Percentiles rank a stretch among this genome's conserved stretches.
phyloP scores from a whole-genome alignment of 1,140 invertebrate species.

The Chrysoperla carnea region DNA sequence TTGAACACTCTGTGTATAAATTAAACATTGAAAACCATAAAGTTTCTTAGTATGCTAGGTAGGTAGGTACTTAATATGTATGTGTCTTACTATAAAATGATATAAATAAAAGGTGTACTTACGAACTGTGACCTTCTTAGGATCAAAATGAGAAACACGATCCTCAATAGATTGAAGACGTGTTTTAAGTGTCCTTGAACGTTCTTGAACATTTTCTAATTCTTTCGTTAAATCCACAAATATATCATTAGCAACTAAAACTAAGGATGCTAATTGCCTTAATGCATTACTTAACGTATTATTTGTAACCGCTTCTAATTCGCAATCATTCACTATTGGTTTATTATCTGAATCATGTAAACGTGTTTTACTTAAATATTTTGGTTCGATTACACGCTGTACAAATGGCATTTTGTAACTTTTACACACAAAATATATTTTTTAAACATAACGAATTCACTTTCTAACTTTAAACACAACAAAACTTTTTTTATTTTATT shows the following conservation, averaged over 20 bases:
- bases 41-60: too few species aligned
- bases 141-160: slow-evolving; percentile 42
- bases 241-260: slow-evolving; percentile 56
- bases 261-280: slow-evolving; percentile 57
- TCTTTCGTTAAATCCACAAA: slow-evolving; percentile 53
- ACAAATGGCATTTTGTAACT: slow-evolving; percentile 46
- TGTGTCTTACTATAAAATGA: too few species aligned
- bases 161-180: slow-evolving; percentile 42
- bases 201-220: slow-evolving; percentile 42
- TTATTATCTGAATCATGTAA: slow-evolving; percentile 34
- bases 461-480: too few species aligned
- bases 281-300: slow-evolving; percentile 57
- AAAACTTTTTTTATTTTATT: too few species aligned
- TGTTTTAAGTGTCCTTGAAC: slow-evolving; percentile 38
- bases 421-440: too few species aligned
- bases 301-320: slow-evolving; percentile 57
- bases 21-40: too few species aligned
- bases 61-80: too few species aligned
- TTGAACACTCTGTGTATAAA: too few species aligned
- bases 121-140: slow-evolving; percentile 68
- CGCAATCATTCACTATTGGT: slow-evolving; percentile 39
- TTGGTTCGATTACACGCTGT: slow-evolving; percentile 46
- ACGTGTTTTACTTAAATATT: slow-evolving; percentile 41
- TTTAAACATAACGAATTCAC: too few species aligned
- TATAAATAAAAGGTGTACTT: slow-evolving; percentile 29